phyloP scores from a whole-genome alignment of 2,797 vertebrate species.

The Pantherophis alleghaniensis region DNA sequence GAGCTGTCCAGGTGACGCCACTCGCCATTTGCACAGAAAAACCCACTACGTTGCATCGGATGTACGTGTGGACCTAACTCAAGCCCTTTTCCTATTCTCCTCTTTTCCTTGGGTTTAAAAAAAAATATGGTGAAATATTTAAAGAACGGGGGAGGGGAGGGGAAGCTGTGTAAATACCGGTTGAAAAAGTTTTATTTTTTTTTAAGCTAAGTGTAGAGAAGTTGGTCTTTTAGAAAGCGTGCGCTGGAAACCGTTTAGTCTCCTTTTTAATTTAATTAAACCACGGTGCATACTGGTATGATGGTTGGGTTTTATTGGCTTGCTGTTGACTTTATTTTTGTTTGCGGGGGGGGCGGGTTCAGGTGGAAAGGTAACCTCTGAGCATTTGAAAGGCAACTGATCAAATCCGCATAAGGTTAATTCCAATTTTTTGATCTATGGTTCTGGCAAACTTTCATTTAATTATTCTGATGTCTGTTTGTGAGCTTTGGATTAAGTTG shows the following conservation, averaged over 20 bases:
- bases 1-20: background rate
- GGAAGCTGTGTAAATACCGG: constrained; percentile 15
- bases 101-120: background rate
- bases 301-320: background rate
- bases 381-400: background rate
- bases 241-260: background rate
- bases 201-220: background rate
- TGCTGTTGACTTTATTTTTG: background rate
- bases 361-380: background rate
- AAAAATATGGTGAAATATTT: constrained; percentile 15
- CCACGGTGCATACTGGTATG: background rate
- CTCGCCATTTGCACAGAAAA: background rate
- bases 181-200: constrained; percentile 17
- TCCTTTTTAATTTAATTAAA: constrained; percentile 42
- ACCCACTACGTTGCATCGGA: background rate
- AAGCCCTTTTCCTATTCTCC: background rate
- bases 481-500: background rate
- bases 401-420: background rate
- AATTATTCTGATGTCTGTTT: background rate
- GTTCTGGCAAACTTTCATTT: background rate
- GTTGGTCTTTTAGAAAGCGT: constrained; percentile 11
- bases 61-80: background rate
- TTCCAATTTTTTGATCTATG: background rate
- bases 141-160: background rate
- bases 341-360: background rate